Percentiles rank a stretch among this genome's conserved stretches.
Evolutionary conservation across 1,140 invertebrate genomes (phyloP).

Genomic region (Calliphora vicina): DNA sequence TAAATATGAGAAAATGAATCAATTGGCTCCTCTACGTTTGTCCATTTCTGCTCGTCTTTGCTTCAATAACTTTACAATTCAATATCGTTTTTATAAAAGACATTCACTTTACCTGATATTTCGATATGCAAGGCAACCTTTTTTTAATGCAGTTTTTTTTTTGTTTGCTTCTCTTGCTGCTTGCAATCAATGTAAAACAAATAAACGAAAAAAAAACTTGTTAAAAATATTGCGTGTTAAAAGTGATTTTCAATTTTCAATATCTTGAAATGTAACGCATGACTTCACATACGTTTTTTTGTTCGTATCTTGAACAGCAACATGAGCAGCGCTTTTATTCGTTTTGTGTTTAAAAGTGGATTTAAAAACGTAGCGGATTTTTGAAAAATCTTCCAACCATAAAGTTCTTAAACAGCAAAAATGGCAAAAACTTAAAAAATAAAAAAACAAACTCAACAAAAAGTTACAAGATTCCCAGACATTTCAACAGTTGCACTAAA

Average conservation of each 20-base stretch:
- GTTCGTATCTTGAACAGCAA: not conserved
- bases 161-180: too few relatives aligned
- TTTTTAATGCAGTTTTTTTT: not conserved
- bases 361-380: not conserved
- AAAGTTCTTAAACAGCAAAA: not conserved
- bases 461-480: not conserved
- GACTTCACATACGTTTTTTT: not conserved
- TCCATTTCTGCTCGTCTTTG: too few relatives aligned
- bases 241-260: conserved; percentile 7
- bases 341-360: not conserved
- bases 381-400: not conserved
- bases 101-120: conserved; percentile 4
- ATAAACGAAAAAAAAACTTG: not conserved
- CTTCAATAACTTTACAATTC: too few relatives aligned
- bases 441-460: not conserved
- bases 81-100: not conserved
- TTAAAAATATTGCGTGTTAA: conserved; percentile 9
- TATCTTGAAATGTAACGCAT: conserved; percentile 9
- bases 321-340: not conserved
- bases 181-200: not conserved
- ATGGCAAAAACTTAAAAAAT: not conserved
- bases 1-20: too few relatives aligned
- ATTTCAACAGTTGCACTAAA: not conserved
- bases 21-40: too few relatives aligned
- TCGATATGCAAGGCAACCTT: conserved; percentile 4